Evolutionary conservation across 2,888 invertebrate species (phyloP), one percentile per base, ranked within the genome.

Genomic region (Syrista parreyssii): DNA sequence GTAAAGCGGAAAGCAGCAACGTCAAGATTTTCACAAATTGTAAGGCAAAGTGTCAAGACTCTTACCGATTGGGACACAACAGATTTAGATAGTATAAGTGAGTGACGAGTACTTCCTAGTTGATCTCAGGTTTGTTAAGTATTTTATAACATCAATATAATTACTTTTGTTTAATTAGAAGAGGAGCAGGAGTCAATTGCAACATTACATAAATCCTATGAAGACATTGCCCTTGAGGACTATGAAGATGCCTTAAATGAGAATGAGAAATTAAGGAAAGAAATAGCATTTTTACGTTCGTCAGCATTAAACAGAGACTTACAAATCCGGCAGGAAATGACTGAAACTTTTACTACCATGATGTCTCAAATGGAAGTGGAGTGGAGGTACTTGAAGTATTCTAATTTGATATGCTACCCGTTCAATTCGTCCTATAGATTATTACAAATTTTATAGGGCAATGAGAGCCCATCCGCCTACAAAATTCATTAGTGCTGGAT

Each of bases 11-110:
- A 83, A 72, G 83, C 83, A 68, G 82, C 82, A 0, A 85, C 82
- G 15, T 86, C 90, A 1, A 85, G 89, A 77, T 91, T 91, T 76
- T 91, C 91, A 0, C 86, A 87, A 76, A 82, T 89, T 31, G 88
- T 90, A 68, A 82, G 84, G 3, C 88, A 89, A 35, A 89, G 87
- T 72, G 83, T 83, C 6, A 88, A 87, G 79, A 89, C 84, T 9
- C 82, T 80, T 11, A 89, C 87, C 3, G 87, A 91, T 80, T 91
- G 91, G 91, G 90, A 91, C 71, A 83, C 84, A 3, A 83, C 83
- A 12, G 86, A 86, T 2, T 74, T 86, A 9, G 78, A 79, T 34
- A 81, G 76, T 73, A 78, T 82, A 12, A 78, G 74, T 78, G 30
- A 72, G 78, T 30, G 12, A 34, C 4, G 12, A 34, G 31, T 35